A percentile compares a stretch with the other conserved stretches of the same genome.
Conservation (phyloP, 2,797 vertebrate genomes). For the Neostethus bicornis region DNA sequence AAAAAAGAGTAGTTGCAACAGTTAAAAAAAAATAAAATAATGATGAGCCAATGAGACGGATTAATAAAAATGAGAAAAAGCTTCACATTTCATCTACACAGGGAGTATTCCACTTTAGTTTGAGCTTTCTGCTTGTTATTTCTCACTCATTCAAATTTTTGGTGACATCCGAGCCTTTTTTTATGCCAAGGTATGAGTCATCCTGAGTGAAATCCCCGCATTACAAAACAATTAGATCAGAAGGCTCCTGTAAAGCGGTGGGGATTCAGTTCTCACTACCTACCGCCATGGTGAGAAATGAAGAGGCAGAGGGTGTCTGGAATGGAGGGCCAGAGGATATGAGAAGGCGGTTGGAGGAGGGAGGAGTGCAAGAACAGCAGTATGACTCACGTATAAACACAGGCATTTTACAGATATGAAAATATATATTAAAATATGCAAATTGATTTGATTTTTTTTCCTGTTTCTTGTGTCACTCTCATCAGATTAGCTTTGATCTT, state of each 20-base stretch:
- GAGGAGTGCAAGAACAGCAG: constrained; percentile 41
- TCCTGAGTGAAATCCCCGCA: constrained; percentile 64
- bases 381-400: constrained; percentile 68
- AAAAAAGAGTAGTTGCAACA: neutral
- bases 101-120: constrained; percentile 30
- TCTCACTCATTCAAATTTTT: constrained; percentile 51
- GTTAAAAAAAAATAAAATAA: constrained; percentile 18
- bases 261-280: constrained; percentile 59
- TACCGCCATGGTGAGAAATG: constrained; percentile 54
- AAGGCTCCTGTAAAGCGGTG: constrained; percentile 66
- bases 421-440: neutral
- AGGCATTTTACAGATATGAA: constrained; percentile 27
- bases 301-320: constrained; percentile 37
- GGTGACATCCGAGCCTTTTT: constrained; percentile 53
- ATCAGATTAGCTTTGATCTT: constrained; percentile 28
- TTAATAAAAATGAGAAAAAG: neutral
- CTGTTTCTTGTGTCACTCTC: constrained; percentile 17
- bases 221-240: constrained; percentile 78
- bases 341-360: constrained; percentile 29
- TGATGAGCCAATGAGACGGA: neutral
- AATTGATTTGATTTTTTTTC: constrained; percentile 11
- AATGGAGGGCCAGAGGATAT: constrained; percentile 48
- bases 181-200: constrained; percentile 71
- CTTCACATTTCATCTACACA: constrained; percentile 8
- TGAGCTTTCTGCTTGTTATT: constrained; percentile 42